phyloP scores from a whole-genome alignment of 1,140 invertebrate species.

The Eufriesea mexicana region DNA sequence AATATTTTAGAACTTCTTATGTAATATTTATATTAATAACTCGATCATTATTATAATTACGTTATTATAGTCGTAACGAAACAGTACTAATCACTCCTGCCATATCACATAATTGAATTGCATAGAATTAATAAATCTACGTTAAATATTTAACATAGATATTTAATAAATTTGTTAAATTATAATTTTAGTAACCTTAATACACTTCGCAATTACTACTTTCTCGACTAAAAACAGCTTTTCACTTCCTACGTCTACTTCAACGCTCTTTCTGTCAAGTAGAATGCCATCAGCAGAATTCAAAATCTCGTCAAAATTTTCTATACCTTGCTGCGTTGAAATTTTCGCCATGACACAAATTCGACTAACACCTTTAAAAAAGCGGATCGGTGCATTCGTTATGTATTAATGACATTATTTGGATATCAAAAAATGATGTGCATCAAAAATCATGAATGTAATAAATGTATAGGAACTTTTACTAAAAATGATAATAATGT shows the following conservation, averaged over 20 bases:
- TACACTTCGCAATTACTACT: conserved; percentile 85
- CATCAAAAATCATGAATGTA: no score
- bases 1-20: no score
- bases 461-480: no score
- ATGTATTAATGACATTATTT: not conserved
- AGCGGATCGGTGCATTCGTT: not conserved
- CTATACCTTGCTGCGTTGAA: conserved; percentile 85
- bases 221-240: conserved; percentile 89
- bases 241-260: conserved; percentile 86
- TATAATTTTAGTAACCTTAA: conserved; percentile 29
- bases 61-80: no score
- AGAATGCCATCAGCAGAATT: conserved; percentile 85
- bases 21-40: no score
- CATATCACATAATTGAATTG: no score
- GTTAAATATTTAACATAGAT: no score
- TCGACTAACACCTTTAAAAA: conserved; percentile 27
- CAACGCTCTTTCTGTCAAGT: conserved; percentile 86
- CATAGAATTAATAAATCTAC: no score
- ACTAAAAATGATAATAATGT: no score
- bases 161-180: not conserved
- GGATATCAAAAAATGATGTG: no score
- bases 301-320: conserved; percentile 85
- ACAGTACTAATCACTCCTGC: no score
- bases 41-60: no score
- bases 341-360: conserved; percentile 82